These are phyloP conservation scores for Macrotrachela quadricornifera DNA, from an alignment of 1,140 invertebrate genomes.

Conservation along the genomic window DNA sequence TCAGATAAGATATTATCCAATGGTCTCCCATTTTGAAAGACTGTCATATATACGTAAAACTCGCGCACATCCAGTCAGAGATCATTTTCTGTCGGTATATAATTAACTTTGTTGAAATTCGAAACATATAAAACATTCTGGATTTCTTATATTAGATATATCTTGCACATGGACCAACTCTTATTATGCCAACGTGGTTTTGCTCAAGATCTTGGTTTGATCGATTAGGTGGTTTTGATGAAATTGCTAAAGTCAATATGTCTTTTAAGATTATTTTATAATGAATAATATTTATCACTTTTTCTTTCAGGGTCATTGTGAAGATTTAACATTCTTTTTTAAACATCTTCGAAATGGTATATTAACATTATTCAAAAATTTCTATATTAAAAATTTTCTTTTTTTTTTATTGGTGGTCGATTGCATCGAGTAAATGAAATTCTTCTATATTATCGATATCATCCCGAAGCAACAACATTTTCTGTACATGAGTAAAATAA, in stretches of 20 bases:
- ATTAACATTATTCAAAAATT: background rate
- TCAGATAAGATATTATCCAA: too few relatives aligned
- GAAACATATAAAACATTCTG: background rate
- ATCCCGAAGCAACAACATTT: conserved; percentile 43
- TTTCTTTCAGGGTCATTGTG: conserved; percentile 45
- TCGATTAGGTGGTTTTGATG: conserved; percentile 27
- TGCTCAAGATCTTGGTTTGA: conserved; percentile 43
- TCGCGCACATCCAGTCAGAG: too few relatives aligned
- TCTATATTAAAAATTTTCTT: background rate
- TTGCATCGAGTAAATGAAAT: conserved; percentile 38
- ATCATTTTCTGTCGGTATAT: too few relatives aligned
- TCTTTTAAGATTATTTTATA: background rate
- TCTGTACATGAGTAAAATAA: conserved; percentile 37
- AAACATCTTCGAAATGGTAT: conserved; percentile 35
- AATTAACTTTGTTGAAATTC: too few relatives aligned
- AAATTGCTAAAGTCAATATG: conserved; percentile 20
- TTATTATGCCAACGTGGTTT: conserved; percentile 63
- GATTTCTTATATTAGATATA: too few relatives aligned
- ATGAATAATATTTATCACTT: conserved; percentile 16
- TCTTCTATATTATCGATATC: conserved; percentile 47
- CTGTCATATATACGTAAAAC: too few relatives aligned
- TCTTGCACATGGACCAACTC: conserved; percentile 51
- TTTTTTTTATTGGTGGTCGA: conserved; percentile 31
- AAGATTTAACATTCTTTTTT: conserved; percentile 58
- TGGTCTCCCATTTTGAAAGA: too few relatives aligned